phyloP scores from a whole-genome alignment of 1,140 invertebrate genomes.

The Lysiphlebus fabarum region DNA sequence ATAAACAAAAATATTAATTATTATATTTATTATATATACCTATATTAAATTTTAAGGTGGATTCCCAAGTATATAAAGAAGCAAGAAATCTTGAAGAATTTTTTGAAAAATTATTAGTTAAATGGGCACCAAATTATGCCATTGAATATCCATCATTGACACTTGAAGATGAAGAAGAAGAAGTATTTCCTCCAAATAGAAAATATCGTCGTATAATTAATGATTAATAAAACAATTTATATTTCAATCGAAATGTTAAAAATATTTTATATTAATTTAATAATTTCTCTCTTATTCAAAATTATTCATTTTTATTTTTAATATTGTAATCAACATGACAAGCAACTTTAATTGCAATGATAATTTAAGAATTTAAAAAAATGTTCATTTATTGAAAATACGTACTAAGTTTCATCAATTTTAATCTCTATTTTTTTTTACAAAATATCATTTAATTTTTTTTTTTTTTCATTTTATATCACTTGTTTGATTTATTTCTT shows the following conservation, averaged over 20 bases:
- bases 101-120: conserved; percentile 77
- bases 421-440: too few relatives aligned
- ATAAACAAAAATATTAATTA: conserved; percentile 7
- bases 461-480: too few relatives aligned
- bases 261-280: too few relatives aligned
- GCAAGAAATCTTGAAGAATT: conserved; percentile 81
- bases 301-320: too few relatives aligned
- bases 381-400: too few relatives aligned
- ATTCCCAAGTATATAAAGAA: conserved; percentile 78
- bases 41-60: conserved; percentile 60
- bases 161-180: conserved; percentile 48
- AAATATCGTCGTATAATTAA: conserved; percentile 59
- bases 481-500: too few relatives aligned
- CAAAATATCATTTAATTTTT: too few relatives aligned
- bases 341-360: too few relatives aligned
- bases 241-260: neutral
- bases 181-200: conserved; percentile 56
- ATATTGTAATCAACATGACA: too few relatives aligned
- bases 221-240: conserved; percentile 43
- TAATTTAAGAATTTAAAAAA: too few relatives aligned
- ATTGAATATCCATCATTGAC: conserved; percentile 55
- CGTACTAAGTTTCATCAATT: too few relatives aligned
- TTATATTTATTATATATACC: conserved; percentile 16
- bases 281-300: too few relatives aligned
- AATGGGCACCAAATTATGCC: conserved; percentile 76